These are phyloP conservation scores for Netelia melanura DNA, from an alignment of 2,888 invertebrate species.

Conservation along the genomic window DNA sequence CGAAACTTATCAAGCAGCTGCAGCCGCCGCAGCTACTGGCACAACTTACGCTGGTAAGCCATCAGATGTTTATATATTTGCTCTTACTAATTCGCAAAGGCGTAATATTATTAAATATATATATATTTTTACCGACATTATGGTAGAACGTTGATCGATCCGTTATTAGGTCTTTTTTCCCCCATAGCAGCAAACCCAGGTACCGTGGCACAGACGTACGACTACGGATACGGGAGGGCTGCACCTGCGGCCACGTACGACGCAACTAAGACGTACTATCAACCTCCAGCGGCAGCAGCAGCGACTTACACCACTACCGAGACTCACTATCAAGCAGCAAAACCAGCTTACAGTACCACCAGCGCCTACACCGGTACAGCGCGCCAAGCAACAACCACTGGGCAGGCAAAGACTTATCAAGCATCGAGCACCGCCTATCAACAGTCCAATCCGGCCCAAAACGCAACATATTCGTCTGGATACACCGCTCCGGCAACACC, in stretches of 20 bases:
- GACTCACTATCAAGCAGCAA: constrained; percentile 88
- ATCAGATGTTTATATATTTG: not conserved
- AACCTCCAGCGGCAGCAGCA: constrained; percentile 92
- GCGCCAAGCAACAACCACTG: constrained; percentile 85
- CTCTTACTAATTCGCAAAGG: not conserved
- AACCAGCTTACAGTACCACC: constrained; percentile 90
- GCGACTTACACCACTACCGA: constrained; percentile 89
- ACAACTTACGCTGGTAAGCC: constrained; percentile 88
- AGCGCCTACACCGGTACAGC: constrained; percentile 89
- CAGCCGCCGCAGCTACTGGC: constrained; percentile 92
- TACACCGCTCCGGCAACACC: constrained; percentile 84
- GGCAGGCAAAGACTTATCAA: constrained; percentile 84
- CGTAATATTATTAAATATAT: not conserved
- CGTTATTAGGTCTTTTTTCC: constrained; percentile 73
- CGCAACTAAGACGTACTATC: constrained; percentile 93
- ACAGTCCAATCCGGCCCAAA: constrained; percentile 83
- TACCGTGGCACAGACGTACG: constrained; percentile 88
- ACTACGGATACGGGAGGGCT: constrained; percentile 89
- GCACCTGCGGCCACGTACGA: constrained; percentile 90
- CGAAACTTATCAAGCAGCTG: constrained; percentile 91
- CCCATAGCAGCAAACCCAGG: constrained; percentile 81
- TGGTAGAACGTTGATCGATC: constrained; percentile 72
- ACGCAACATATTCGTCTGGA: constrained; percentile 82
- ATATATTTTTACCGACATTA: constrained; percentile 52
- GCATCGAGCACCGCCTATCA: constrained; percentile 83